Evolutionary conservation across 2,888 invertebrate genomes (phyloP).

Genomic region (Drosophila meridionalis): DNA sequence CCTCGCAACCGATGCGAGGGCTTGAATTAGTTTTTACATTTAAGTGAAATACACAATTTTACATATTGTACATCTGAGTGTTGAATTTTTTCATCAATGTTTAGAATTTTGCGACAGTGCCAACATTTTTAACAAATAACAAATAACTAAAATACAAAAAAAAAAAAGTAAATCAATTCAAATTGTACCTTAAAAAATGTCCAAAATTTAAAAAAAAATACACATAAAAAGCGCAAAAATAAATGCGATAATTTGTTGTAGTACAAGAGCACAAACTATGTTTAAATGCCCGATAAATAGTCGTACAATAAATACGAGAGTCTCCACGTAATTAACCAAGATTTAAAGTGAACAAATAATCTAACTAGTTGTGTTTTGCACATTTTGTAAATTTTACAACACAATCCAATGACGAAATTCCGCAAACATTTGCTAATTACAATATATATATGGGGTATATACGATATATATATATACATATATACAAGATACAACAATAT

Average conservation of each 20-base stretch:
- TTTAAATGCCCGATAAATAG: slow-evolving; percentile 44
- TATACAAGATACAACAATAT: slow-evolving; percentile 57
- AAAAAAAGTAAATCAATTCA: slow-evolving; percentile 42
- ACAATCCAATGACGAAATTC: slow-evolving; percentile 51
- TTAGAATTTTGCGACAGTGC: slow-evolving; percentile 66
- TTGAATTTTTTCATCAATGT: slow-evolving; percentile 73
- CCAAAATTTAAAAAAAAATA: slow-evolving; percentile 25
- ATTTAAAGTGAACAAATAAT: slow-evolving; percentile 36
- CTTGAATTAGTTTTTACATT: slow-evolving; percentile 41
- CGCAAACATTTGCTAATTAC: slow-evolving; percentile 58
- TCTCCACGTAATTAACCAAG: slow-evolving; percentile 48
- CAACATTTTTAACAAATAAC: slow-evolving; percentile 48
- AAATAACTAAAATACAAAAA: neutral
- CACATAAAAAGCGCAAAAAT: slow-evolving; percentile 15
- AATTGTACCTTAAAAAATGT: slow-evolving; percentile 64
- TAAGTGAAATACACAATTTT: slow-evolving; percentile 56
- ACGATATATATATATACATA: slow-evolving; percentile 27
- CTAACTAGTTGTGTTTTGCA: slow-evolving; percentile 75
- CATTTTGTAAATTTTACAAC: slow-evolving; percentile 77
- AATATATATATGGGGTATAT: slow-evolving; percentile 16
- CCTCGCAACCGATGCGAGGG: slow-evolving; percentile 4
- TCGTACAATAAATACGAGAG: slow-evolving; percentile 45
- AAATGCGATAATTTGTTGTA: slow-evolving; percentile 39
- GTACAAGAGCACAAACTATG: slow-evolving; percentile 49
- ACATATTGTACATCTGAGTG: slow-evolving; percentile 71